Base-by-base conservation (phyloP, 2,797 vertebrate species). In the Anisognathus igniventris region DNA sequence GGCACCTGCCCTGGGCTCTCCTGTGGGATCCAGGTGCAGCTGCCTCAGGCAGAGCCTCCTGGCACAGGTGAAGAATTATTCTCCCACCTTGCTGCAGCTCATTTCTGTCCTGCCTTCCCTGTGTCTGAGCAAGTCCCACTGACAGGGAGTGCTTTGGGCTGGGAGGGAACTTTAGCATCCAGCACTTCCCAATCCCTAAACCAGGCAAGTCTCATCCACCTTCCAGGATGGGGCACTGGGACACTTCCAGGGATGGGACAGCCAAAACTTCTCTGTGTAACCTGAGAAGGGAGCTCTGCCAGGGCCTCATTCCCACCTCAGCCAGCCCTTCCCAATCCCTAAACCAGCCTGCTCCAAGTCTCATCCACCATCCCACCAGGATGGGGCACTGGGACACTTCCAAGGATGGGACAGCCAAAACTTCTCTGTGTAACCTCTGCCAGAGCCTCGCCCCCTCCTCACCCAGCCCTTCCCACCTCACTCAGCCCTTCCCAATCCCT, bases 141-240 rank as follows among this genome's bases (percentile, higher is more conserved):
- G 33, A 14, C 60, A 18, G 30, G 5, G 12, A 58, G 19, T 0
- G 1, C 1, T 20, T 25, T 33, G 33, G 14, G 1, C 14, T 6
- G 4, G n/a, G 27, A 68, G 9, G 1, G 4, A 60, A 54, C 28
- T 22, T 25, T 1, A 31, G 18, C 1, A 30, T 10, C 7, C 6
- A 31, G 12, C 57, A 5, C 2, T 7, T 25, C 33, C 61, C 45
- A 57, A 8, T 4, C 31, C 51, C 53, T 13, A 18, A 4, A 16
- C 5, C 5, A 53, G 30, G 12, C 21, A 12, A 64, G 1, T 7
- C 27, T 17, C 14, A 7, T 3, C 40, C 66, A 48, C 1, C 31
- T 17, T 4, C 21, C 65, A 62, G 47, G 44, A 71, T 1, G 28
- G 15, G 12, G 8, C 58, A 24, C 12, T 4, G 24, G 40, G 48